Evolutionary conservation across 30 jellyfish, hydroid and myxozoan genomes (phyloP).

Genomic region (Turritopsis dohrnii): DNA sequence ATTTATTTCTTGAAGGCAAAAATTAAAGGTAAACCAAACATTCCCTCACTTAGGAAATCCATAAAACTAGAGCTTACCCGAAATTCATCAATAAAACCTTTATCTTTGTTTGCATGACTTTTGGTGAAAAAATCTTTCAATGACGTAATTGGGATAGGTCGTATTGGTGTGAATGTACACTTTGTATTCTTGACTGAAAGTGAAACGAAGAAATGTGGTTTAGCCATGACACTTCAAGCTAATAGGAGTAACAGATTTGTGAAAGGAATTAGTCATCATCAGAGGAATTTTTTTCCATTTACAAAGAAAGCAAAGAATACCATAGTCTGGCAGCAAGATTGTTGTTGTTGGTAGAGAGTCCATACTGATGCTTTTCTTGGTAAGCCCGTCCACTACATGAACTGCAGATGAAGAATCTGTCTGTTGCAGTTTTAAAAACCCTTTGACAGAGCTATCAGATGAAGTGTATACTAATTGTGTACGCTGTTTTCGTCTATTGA

Average conservation of each 20-base stretch:
- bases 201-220: too few species aligned
- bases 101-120: conserved; percentile 52
- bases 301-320: background rate
- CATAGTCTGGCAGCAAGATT: conserved; percentile 9
- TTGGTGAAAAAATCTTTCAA: conserved; percentile 48
- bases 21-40: too few species aligned
- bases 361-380: background rate
- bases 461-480: background rate
- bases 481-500: background rate
- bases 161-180: conserved; percentile 39
- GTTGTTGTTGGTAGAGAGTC: background rate
- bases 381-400: background rate
- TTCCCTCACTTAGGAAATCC: too few species aligned
- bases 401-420: background rate
- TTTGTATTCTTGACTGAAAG: background rate
- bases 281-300: too few species aligned
- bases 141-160: conserved; percentile 50
- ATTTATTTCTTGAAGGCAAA: too few species aligned
- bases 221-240: too few species aligned
- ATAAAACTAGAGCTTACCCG: conserved; percentile 39
- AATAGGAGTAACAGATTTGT: too few species aligned
- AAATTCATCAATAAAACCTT: conserved; percentile 81
- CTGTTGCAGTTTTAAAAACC: conserved; percentile 18
- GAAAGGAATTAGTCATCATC: too few species aligned
- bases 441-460: conserved; percentile 15